A percentile compares a stretch with the other conserved stretches of the same genome.
phyloP scores from a whole-genome alignment of 2,113 vertebrate species.

The Atherinomorus stipes region DNA sequence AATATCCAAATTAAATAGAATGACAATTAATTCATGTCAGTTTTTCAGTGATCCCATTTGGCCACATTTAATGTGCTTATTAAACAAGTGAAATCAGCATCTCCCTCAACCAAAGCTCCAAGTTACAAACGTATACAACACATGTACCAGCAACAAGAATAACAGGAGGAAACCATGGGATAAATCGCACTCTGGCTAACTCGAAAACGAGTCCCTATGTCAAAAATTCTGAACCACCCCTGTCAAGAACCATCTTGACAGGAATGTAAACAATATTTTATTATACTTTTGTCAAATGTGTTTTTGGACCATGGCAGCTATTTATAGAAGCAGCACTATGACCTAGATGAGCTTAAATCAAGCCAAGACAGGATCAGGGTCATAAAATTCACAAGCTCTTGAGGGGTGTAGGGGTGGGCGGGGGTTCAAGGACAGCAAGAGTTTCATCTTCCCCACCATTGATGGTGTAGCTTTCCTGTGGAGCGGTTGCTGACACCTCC shows the following conservation, averaged over 20 bases:
- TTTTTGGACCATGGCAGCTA: conserved; percentile 12
- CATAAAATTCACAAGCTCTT: conserved; percentile 18
- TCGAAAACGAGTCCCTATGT: no score
- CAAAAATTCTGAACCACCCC: no score
- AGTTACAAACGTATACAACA: not conserved
- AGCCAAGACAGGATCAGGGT: conserved; percentile 27
- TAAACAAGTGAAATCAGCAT: conserved; percentile 9
- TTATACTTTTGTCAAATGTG: not conserved
- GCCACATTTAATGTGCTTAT: conserved; percentile 25
- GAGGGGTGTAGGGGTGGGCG: not conserved
- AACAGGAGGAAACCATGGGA: no score
- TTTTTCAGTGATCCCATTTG: conserved; percentile 52
- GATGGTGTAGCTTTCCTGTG: conserved; percentile 57
- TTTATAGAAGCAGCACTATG: conserved; percentile 6
- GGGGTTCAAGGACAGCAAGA: conserved; percentile 46
- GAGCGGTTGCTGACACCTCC: conserved; percentile 48
- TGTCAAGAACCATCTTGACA: not conserved
- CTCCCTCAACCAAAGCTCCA: conserved; percentile 3
- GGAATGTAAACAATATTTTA: not conserved
- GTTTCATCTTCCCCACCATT: conserved; percentile 61
- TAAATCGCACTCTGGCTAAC: no score
- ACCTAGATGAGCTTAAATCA: conserved; percentile 19
- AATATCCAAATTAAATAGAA: conserved; percentile 54
- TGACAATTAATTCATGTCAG: conserved; percentile 57
- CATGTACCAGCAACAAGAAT: no score